Conservation (phyloP, 2,113 vertebrate species). For the Chelonoidis abingdonii region DNA sequence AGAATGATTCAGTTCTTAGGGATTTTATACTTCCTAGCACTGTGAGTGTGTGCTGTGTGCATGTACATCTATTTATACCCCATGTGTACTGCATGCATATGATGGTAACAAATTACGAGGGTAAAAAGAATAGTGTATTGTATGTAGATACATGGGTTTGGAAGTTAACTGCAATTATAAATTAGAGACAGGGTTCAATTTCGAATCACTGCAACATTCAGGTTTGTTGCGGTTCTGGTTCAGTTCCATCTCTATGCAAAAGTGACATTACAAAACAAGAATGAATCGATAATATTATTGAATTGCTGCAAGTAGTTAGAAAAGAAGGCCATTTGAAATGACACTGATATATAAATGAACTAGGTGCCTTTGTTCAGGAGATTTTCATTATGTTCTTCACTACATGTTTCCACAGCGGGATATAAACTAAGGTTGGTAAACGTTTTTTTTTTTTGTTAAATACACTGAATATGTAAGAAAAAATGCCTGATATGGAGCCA, state of each 20-base stretch:
- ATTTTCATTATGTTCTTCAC: slow-evolving; percentile 27
- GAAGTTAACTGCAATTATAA: background rate
- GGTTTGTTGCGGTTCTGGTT: background rate
- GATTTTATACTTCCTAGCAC: background rate
- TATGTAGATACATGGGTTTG: background rate
- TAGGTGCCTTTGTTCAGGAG: background rate
- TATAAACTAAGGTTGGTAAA: slow-evolving; percentile 33
- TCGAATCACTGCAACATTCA: background rate
- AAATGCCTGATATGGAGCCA: background rate
- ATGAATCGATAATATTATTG: slow-evolving; percentile 40
- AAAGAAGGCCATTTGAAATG: background rate
- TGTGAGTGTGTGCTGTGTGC: background rate
- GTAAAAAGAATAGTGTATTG: background rate
- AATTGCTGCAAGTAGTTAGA: slow-evolving; percentile 35
- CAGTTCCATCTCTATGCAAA: slow-evolving; percentile 10
- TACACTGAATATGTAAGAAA: slow-evolving; percentile 4
- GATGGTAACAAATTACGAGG: rapidly evolving
- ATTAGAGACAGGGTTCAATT: background rate
- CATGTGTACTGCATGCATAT: rapidly evolving
- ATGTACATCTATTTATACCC: background rate
- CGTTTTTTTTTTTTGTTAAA: background rate
- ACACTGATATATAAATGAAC: background rate
- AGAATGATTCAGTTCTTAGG: background rate
- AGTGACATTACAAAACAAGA: background rate
- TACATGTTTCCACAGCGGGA: background rate